phyloP scores from a whole-genome alignment of 2,888 invertebrate genomes.

The Esperia sulphurella region DNA sequence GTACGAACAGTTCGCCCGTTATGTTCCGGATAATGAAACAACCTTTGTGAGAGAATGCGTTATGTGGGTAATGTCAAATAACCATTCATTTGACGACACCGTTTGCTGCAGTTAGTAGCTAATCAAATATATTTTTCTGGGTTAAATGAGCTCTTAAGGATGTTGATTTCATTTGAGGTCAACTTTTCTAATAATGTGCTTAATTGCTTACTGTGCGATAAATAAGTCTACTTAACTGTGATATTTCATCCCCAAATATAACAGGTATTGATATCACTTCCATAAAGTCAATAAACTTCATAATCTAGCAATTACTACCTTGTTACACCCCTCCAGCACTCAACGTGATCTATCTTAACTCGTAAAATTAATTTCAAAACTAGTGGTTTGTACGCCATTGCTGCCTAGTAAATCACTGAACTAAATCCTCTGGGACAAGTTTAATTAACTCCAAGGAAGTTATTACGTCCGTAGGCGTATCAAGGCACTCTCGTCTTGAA shows the following conservation, averaged over 20 bases:
- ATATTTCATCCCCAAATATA: too few relatives aligned
- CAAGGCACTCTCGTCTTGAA: not conserved
- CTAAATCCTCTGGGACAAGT: constrained; percentile 47
- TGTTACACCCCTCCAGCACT: not conserved
- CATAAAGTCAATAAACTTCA: not conserved
- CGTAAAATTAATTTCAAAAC: constrained; percentile 47
- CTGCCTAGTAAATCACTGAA: constrained; percentile 47
- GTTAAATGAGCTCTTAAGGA: not conserved
- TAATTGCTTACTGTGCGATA: too few relatives aligned
- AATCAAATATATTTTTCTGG: constrained; percentile 2
- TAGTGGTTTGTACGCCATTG: constrained; percentile 25
- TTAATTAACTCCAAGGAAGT: constrained; percentile 54
- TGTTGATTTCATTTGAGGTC: too few relatives aligned
- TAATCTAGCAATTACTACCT: constrained; percentile 4
- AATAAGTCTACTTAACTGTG: not conserved
- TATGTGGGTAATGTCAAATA: constrained; percentile 12
- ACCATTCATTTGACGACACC: constrained; percentile 7
- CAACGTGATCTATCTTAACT: constrained; percentile 25
- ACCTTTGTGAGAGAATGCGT: constrained; percentile 30
- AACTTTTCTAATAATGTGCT: too few relatives aligned
- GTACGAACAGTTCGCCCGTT: constrained; percentile 24
- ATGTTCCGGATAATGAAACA: constrained; percentile 46
- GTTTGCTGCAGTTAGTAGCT: not conserved
- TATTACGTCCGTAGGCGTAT: constrained; percentile 24
- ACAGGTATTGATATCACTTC: not conserved